phyloP scores from a whole-genome alignment of 1,140 invertebrate species.

The Mactra quadrangularis region DNA sequence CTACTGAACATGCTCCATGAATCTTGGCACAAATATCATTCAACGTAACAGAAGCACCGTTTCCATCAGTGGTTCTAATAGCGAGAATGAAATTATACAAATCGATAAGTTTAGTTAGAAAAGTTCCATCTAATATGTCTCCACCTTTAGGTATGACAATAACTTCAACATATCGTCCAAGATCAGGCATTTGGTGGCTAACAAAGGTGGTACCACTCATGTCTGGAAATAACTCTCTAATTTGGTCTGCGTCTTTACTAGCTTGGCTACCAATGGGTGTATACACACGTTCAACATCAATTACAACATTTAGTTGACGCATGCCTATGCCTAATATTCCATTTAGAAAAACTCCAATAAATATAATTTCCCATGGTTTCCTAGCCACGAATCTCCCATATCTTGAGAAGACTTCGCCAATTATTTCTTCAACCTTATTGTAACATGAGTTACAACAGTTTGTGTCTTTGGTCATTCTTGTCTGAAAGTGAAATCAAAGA shows the following conservation, averaged over 20 bases:
- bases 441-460: background rate
- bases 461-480: no score
- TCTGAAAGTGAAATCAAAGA: no score
- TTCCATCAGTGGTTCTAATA: background rate
- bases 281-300: slow-evolving; percentile 4
- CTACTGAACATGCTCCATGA: slow-evolving; percentile 24
- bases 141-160: slow-evolving; percentile 21
- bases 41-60: background rate
- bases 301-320: slow-evolving; percentile 49
- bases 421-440: slow-evolving; percentile 1
- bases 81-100: background rate
- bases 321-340: slow-evolving; percentile 60
- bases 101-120: background rate
- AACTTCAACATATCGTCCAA: background rate
- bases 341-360: slow-evolving; percentile 49
- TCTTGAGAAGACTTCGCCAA: slow-evolving; percentile 4
- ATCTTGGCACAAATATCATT: slow-evolving; percentile 27
- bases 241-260: background rate
- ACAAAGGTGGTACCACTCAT: slow-evolving; percentile 17
- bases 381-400: slow-evolving; percentile 42
- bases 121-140: background rate
- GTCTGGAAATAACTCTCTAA: slow-evolving; percentile 21
- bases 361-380: slow-evolving; percentile 22
- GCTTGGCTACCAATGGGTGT: slow-evolving; percentile 38
- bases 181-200: background rate